These are phyloP conservation scores for Kryptolebias ocellatus DNA, from an alignment of 2,797 vertebrate species.

Conservation along the genomic window DNA sequence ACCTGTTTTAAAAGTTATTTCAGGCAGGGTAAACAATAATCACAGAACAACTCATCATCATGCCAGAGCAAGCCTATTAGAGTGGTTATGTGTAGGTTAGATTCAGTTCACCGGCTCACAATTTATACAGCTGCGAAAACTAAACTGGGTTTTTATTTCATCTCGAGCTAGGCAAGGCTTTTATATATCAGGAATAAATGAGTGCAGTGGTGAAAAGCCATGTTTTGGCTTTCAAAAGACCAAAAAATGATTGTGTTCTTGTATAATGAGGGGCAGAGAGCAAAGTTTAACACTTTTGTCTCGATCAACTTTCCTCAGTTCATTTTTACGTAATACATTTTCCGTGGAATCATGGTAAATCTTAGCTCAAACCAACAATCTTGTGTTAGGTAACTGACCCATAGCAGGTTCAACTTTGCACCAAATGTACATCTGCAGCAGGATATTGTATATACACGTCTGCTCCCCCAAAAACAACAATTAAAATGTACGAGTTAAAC, in stretches of 20 bases:
- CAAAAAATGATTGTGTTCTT: slow-evolving; percentile 41
- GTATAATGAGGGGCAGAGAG: slow-evolving; percentile 32
- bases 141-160: slow-evolving; percentile 15
- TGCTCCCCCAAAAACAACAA: slow-evolving; percentile 3
- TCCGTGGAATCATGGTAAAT: slow-evolving; percentile 55
- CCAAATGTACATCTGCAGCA: neutral
- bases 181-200: slow-evolving; percentile 34
- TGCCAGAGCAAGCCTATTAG: slow-evolving; percentile 61
- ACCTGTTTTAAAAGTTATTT: slow-evolving; percentile 72
- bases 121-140: slow-evolving; percentile 62
- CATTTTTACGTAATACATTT: slow-evolving; percentile 39
- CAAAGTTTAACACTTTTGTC: slow-evolving; percentile 14
- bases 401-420: slow-evolving; percentile 3
- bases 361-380: slow-evolving; percentile 8
- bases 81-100: slow-evolving; percentile 45
- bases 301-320: neutral
- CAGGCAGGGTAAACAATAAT: slow-evolving; percentile 73
- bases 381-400: neutral
- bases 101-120: slow-evolving; percentile 45
- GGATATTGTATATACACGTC: neutral
- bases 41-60: slow-evolving; percentile 66
- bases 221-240: slow-evolving; percentile 40
- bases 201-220: slow-evolving; percentile 30
- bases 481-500: slow-evolving; percentile 19
- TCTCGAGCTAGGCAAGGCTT: slow-evolving; percentile 30